Conservation (phyloP, 2,888 invertebrate species). For the Quadriops clusia region DNA sequence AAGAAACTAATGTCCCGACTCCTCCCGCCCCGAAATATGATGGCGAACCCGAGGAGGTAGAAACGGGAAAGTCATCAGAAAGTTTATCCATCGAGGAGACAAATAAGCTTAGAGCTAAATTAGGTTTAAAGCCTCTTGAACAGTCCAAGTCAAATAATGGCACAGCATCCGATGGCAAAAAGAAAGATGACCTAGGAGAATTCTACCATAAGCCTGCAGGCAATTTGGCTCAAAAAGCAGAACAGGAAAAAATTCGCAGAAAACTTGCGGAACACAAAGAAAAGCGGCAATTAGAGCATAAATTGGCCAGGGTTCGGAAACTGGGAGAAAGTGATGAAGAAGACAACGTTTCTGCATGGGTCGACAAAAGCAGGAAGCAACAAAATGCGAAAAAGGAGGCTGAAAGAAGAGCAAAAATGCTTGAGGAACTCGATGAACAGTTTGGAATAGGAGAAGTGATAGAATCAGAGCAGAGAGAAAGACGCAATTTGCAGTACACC, state of each 20-base stretch:
- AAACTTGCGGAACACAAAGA: conserved; percentile 67
- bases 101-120: conserved; percentile 79
- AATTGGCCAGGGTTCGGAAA: conserved; percentile 45
- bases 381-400: conserved; percentile 75
- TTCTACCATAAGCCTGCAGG: conserved; percentile 79
- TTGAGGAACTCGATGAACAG: conserved; percentile 91
- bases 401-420: conserved; percentile 74
- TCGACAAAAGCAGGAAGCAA: conserved; percentile 63
- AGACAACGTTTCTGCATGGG: conserved; percentile 71
- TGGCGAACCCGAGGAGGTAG: conserved; percentile 22
- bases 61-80: conserved; percentile 36
- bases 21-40: conserved; percentile 32
- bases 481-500: conserved; percentile 51
- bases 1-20: conserved; percentile 21
- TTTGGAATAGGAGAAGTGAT: conserved; percentile 82
- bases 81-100: conserved; percentile 73
- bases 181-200: conserved; percentile 54
- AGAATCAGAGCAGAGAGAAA: conserved; percentile 58
- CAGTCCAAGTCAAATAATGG: conserved; percentile 41
- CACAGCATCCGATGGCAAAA: conserved; percentile 41
- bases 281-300: conserved; percentile 63
- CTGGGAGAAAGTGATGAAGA: conserved; percentile 66
- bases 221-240: conserved; percentile 59
- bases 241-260: conserved; percentile 70
- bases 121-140: conserved; percentile 88